phyloP scores from a whole-genome alignment of 2,113 vertebrate genomes.

The Noturus placidus region DNA sequence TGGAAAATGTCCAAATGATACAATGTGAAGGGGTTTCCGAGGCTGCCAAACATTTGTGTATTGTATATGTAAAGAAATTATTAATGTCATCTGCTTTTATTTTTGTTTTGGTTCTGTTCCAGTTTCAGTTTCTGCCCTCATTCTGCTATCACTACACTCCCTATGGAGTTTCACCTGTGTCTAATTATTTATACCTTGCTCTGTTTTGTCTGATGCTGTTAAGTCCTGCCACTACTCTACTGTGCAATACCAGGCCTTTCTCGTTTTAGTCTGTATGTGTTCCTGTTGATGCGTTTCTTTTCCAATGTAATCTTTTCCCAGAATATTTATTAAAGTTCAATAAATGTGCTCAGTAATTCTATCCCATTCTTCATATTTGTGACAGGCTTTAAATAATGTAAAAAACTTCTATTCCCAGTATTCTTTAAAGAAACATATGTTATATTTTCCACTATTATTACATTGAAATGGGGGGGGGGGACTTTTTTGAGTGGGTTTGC shows the following conservation, averaged over 20 bases:
- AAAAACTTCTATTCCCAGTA: too few species aligned
- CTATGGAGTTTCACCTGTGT: constrained; percentile 2
- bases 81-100: not conserved
- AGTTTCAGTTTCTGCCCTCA: not conserved
- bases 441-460: not conserved
- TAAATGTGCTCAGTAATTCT: not conserved
- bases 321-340: too few species aligned
- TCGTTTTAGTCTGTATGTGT: not conserved
- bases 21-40: not conserved
- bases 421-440: not conserved
- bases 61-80: not conserved
- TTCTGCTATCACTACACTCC: not conserved
- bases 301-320: not conserved
- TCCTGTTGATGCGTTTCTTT: not conserved
- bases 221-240: not conserved
- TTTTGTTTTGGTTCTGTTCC: constrained; percentile 1
- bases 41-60: not conserved
- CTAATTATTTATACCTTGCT: constrained; percentile 21
- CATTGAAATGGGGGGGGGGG: not conserved
- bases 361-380: not conserved
- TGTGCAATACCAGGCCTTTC: not conserved
- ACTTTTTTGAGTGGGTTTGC: too few species aligned
- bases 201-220: not conserved
- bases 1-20: not conserved
- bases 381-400: not conserved